These are phyloP conservation scores for Parascotia fuliginaria DNA, from an alignment of 2,888 invertebrate genomes.

Conservation along the genomic window DNA sequence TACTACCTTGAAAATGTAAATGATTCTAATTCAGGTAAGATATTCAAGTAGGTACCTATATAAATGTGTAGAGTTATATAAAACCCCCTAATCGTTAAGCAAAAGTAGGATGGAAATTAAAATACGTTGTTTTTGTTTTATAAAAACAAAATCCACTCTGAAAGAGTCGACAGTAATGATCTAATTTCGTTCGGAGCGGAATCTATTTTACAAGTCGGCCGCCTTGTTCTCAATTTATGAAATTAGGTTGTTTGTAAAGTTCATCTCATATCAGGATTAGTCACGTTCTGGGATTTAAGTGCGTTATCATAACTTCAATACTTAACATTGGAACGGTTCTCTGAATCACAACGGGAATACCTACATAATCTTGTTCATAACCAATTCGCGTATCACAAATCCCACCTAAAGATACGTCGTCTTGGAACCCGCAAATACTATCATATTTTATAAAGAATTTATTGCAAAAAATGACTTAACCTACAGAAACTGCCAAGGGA, in stretches of 20 bases:
- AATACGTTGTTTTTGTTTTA: background rate
- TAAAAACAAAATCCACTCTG: background rate
- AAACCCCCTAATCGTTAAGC: too few relatives aligned
- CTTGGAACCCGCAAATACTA: slow-evolving; percentile 60
- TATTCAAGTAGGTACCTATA: too few relatives aligned
- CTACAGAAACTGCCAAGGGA: slow-evolving; percentile 18
- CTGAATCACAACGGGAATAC: slow-evolving; percentile 49
- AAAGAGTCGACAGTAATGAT: slow-evolving; percentile 1
- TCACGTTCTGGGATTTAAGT: slow-evolving; percentile 55
- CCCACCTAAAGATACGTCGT: slow-evolving; percentile 65
- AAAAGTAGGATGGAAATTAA: too few relatives aligned
- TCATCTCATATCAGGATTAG: slow-evolving; percentile 60
- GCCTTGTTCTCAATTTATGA: slow-evolving; percentile 54
- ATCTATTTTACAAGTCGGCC: slow-evolving; percentile 41
- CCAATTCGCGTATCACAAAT: slow-evolving; percentile 71
- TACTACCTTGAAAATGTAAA: too few relatives aligned
- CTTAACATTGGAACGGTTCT: slow-evolving; percentile 58
- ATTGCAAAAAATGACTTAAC: slow-evolving; percentile 36
- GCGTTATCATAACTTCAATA: slow-evolving; percentile 71
- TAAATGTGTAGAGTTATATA: too few relatives aligned
- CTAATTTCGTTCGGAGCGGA: slow-evolving; percentile 29
- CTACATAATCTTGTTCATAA: slow-evolving; percentile 65
- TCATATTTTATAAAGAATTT: slow-evolving; percentile 59
- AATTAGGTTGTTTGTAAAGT: slow-evolving; percentile 68
- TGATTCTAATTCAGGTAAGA: too few relatives aligned